phyloP scores from a whole-genome alignment of 2,797 vertebrate species.

The Pachyuromys duprasi region DNA sequence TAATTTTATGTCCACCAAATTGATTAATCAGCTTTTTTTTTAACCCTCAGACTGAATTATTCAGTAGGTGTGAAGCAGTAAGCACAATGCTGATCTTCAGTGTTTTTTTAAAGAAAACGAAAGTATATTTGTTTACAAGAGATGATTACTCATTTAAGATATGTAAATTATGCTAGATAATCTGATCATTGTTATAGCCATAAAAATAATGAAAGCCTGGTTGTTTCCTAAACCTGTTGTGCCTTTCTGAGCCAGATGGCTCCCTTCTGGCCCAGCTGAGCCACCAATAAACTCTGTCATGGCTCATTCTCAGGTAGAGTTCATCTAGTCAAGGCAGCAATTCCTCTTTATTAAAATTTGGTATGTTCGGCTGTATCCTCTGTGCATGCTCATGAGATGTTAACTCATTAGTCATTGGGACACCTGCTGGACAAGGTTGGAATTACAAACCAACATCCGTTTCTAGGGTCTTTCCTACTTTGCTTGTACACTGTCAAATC shows the following conservation, averaged over 20 bases:
- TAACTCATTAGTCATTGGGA: conserved; percentile 59
- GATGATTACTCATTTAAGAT: not conserved
- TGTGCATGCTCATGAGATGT: not conserved
- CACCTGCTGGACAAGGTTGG: conserved; percentile 76
- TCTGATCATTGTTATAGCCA: not conserved
- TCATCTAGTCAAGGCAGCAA: conserved; percentile 52
- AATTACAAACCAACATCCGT: conserved; percentile 49
- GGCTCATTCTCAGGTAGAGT: not conserved
- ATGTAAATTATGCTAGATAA: not conserved
- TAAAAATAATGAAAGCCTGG: conserved; percentile 1
- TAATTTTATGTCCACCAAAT: not conserved
- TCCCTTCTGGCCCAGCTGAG: not conserved
- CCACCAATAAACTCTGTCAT: not conserved
- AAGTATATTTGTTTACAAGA: not conserved
- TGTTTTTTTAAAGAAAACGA: conserved; percentile 26
- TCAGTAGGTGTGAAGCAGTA: conserved; percentile 38
- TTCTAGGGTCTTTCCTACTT: not conserved
- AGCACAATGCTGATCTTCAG: not conserved
- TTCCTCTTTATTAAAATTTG: conserved; percentile 45
- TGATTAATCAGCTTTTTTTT: not conserved
- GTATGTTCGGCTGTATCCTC: not conserved
- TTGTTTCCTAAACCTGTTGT: not conserved
- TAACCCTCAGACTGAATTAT: not conserved
- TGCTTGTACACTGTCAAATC: not conserved
- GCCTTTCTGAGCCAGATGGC: not conserved